Percentiles rank a stretch among this genome's conserved stretches.
Conservation (phyloP, 1,140 invertebrate genomes). For the Acromyrmex echinatior region DNA sequence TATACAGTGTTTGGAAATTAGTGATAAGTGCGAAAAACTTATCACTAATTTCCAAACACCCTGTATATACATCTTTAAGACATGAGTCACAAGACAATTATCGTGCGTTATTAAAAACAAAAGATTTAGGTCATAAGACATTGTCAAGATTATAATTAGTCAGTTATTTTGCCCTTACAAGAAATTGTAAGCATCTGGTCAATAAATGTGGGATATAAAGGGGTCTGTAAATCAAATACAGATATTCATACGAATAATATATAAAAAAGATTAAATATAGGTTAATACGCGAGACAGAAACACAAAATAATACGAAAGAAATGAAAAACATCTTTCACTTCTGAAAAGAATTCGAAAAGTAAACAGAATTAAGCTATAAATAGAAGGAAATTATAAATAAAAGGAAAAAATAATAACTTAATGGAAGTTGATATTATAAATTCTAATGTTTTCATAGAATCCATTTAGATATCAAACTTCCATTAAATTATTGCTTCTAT, state of each 20-base stretch:
- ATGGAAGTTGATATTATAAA: conserved; percentile 9
- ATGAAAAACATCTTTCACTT: conserved; percentile 5
- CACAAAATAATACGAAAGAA: neutral
- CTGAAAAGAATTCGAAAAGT: neutral
- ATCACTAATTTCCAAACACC: no score
- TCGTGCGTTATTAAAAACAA: no score
- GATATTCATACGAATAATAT: neutral
- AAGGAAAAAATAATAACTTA: conserved; percentile 52
- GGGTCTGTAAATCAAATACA: neutral
- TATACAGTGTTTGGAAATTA: no score
- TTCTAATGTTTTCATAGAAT: neutral
- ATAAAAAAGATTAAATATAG: no score
- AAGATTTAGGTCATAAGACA: no score
- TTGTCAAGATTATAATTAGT: no score
- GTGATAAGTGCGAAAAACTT: no score
- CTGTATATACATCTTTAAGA: no score
- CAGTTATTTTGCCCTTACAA: no score
- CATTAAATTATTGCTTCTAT: no score
- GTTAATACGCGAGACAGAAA: neutral
- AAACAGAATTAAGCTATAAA: conserved; percentile 12
- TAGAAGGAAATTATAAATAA: conserved; percentile 22
- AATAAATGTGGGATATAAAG: conserved; percentile 6
- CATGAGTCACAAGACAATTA: no score
- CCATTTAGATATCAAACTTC: no score
- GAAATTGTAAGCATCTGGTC: conserved; percentile 34